These are phyloP conservation scores for Scolopax bukidnonensis DNA, from an alignment of 2,797 vertebrate genomes.

Conservation along the genomic window DNA sequence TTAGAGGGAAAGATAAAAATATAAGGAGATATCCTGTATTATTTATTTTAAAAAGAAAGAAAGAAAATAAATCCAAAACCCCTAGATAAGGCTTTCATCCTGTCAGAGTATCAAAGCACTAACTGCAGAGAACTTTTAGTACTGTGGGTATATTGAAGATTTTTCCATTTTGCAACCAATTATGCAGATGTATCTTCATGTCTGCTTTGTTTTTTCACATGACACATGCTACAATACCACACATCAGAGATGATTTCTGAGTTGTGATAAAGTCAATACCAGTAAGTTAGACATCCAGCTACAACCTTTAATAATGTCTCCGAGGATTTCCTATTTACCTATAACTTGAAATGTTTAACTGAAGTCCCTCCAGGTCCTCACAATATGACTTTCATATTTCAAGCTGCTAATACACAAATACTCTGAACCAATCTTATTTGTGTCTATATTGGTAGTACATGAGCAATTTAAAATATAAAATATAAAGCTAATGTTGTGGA, in stretches of 20 bases:
- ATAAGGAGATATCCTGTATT: background rate
- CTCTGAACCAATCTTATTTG: background rate
- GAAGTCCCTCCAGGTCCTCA: background rate
- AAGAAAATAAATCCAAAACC: background rate
- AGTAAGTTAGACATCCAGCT: background rate
- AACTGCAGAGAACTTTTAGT: background rate
- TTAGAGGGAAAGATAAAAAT: background rate
- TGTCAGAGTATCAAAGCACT: background rate
- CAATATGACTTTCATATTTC: background rate
- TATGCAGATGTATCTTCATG: conserved; percentile 4
- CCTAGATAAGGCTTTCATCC: background rate
- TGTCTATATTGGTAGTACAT: background rate
- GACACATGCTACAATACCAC: background rate
- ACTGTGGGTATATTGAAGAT: background rate
- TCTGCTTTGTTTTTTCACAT: background rate
- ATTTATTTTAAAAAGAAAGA: background rate
- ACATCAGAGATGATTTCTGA: background rate
- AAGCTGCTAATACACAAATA: background rate
- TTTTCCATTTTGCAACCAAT: conserved; percentile 21
- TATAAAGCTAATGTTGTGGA: background rate
- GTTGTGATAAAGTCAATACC: background rate
- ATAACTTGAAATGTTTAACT: background rate
- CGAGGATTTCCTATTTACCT: background rate
- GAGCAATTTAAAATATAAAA: background rate
- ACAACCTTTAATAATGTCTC: background rate